Evolutionary conservation across 2,888 invertebrate species (phyloP).

Genomic region (Dryococelus australis): DNA sequence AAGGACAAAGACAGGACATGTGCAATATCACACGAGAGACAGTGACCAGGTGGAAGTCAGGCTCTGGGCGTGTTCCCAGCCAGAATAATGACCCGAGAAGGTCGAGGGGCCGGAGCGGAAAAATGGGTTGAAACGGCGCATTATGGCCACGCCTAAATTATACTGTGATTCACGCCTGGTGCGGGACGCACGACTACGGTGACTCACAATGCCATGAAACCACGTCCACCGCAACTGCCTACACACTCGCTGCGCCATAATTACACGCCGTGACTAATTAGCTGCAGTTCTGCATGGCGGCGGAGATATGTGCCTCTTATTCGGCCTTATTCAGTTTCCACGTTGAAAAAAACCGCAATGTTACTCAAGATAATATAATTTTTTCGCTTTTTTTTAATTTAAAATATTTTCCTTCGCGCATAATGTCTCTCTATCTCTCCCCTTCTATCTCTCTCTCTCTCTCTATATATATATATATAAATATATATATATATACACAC

Average conservation of each 20-base stretch:
- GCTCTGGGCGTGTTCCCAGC: not conserved
- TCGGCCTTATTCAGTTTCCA: no score
- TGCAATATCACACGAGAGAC: not conserved
- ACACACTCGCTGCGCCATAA: not conserved
- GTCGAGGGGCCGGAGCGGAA: not conserved
- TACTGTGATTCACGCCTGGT: conserved; percentile 8
- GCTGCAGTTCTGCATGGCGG: not conserved
- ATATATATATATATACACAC: no score
- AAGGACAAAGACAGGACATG: not conserved
- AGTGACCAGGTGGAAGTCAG: not conserved
- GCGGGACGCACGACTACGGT: not conserved
- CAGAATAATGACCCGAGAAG: not conserved
- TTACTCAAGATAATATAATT: no score
- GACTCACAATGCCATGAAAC: not conserved
- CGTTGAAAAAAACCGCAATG: no score
- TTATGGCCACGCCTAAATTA: conserved; percentile 9
- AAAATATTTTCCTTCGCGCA: no score
- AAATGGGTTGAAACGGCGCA: conserved; percentile 16
- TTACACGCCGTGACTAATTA: not conserved
- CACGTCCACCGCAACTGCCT: conserved; percentile 7
- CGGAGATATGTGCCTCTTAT: not conserved
- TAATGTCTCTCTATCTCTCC: no score
- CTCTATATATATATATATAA: no score
- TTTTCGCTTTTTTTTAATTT: no score
- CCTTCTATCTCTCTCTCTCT: no score